These are phyloP conservation scores for Hipparchia sbordonii DNA, from an alignment of 2,888 invertebrate genomes.

Conservation along the genomic window DNA sequence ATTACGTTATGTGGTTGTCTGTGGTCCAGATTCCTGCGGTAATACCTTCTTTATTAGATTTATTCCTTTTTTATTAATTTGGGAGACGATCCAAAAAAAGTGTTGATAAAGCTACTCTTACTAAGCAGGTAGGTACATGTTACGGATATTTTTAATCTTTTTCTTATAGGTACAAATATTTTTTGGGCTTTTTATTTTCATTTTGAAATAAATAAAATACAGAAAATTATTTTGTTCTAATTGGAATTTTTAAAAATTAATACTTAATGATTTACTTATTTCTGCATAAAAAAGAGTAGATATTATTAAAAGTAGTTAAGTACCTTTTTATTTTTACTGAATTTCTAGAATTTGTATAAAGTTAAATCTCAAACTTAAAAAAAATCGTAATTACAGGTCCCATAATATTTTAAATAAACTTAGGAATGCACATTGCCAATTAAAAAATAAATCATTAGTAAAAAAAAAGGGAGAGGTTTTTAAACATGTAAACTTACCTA, in stretches of 20 bases:
- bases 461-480: constrained; percentile 1
- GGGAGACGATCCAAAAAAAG: constrained; percentile 18
- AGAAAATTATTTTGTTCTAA: too few species aligned
- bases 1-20: constrained; percentile 60
- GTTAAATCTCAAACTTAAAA: background rate
- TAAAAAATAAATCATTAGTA: background rate
- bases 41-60: constrained; percentile 52
- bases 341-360: background rate
- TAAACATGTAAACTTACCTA: constrained; percentile 14
- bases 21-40: constrained; percentile 52
- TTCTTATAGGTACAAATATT: too few species aligned
- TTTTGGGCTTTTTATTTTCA: too few species aligned
- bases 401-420: background rate
- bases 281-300: background rate
- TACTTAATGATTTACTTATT: too few species aligned
- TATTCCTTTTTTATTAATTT: constrained; percentile 27
- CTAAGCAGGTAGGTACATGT: too few species aligned
- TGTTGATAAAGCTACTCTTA: background rate
- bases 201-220: too few species aligned
- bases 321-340: background rate
- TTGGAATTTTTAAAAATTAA: too few species aligned
- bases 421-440: background rate
- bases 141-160: too few species aligned
- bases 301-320: too few species aligned
- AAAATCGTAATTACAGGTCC: background rate